Base-by-base conservation (phyloP, 35 echinoderm and acorn worm species). In the Ophiothrix spiculata region DNA sequence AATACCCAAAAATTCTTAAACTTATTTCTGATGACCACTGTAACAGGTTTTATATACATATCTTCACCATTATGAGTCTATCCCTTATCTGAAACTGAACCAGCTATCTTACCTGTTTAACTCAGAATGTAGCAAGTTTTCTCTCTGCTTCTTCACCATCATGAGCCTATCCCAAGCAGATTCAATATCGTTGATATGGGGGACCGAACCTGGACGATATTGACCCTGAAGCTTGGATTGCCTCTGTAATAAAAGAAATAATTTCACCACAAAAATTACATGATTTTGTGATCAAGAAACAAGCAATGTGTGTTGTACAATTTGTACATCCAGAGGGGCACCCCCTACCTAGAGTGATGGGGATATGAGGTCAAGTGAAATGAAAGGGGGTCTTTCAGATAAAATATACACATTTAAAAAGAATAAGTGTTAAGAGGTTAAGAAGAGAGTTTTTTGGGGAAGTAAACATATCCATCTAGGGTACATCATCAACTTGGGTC, bases 181-280 rank as follows among this genome's bases (percentile, higher is more conserved):
- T 35, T 99, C 96, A 25, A 99, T 81, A 39, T 99, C 92, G 33
- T 94, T 94, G 79, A 88, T 40, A 32, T 99, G 92, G 82, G 94
- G 75, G 89, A 89, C 96, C 69, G 85, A 38, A 40, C 89, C 92
- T 84, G 92, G 86, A 93, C 92, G 91, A 85, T 91, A 94, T 78
- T 93, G 86, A 73, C 96, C 92, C 75, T 88, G 38, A 11, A 74
- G 32, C 80, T 84, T 83, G 60, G 81, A 76, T 19, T 73, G 75
- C 41, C 87, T 82, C 64, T 76, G 42, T 35, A 81, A 15, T 54
- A 38, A 41, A 39, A 39, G 17, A 86, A 39, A 42, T 32, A 4
- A 21, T n/a, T n/a, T n/a, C n/a, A n/a, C n/a, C n/a, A n/a, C n/a
- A n/a, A n/a, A n/a, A n/a, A n/a, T n/a, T n/a, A n/a, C n/a, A n/a